Evolutionary conservation across 2,888 invertebrate genomes (phyloP).

Genomic region (Campoletis raptor): DNA sequence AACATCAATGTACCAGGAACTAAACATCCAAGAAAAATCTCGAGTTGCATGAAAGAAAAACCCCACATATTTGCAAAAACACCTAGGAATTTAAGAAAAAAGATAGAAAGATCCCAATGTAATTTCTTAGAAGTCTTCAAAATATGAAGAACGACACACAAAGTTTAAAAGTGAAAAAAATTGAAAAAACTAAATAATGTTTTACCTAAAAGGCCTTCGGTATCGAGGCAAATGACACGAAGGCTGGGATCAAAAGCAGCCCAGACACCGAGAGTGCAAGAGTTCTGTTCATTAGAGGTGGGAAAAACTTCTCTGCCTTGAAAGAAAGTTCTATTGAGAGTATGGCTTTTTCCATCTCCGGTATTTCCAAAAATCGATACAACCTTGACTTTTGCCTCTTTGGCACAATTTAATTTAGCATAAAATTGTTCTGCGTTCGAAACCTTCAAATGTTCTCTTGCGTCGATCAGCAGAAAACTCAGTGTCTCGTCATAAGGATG

Average conservation of each 20-base stretch:
- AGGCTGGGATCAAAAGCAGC: constrained; percentile 89
- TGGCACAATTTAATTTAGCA: constrained; percentile 85
- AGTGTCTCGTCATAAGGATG: constrained; percentile 71
- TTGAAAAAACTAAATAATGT: background rate
- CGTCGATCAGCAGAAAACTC: constrained; percentile 88
- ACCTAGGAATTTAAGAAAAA: background rate
- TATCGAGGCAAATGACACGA: constrained; percentile 91
- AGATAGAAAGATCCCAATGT: too few relatives aligned
- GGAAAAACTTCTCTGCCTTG: constrained; percentile 87
- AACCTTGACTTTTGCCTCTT: constrained; percentile 89
- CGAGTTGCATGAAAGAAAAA: background rate
- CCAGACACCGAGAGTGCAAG: constrained; percentile 93
- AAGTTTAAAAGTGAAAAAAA: background rate
- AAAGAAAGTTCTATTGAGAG: constrained; percentile 90
- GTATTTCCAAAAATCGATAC: constrained; percentile 94
- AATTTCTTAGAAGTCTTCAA: too few relatives aligned
- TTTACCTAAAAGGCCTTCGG: constrained; percentile 91
- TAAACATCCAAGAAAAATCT: background rate
- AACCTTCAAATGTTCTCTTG: constrained; percentile 87
- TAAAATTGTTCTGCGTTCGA: constrained; percentile 86
- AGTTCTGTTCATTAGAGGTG: constrained; percentile 89
- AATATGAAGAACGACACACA: too few relatives aligned
- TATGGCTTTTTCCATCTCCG: constrained; percentile 93
- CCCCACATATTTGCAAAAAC: background rate
- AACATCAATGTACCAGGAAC: background rate